Conservation (phyloP, 1,140 invertebrate species). For the Vanessa tameamea region DNA sequence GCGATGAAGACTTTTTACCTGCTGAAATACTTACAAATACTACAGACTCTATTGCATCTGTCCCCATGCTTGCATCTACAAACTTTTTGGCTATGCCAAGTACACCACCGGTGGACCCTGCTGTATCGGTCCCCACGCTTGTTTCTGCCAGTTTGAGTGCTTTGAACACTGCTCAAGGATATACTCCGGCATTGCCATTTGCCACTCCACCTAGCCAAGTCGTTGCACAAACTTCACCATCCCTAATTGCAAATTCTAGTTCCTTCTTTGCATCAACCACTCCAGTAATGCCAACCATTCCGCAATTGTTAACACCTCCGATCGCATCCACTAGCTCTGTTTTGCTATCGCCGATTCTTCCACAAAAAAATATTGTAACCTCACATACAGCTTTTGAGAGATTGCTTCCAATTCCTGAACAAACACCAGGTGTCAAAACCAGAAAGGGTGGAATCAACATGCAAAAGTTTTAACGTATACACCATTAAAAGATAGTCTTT, state of each 20-base stretch:
- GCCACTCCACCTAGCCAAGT: too few relatives aligned
- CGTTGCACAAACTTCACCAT: too few relatives aligned
- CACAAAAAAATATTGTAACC: too few relatives aligned
- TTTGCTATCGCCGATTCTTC: too few relatives aligned
- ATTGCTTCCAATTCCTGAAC: constrained; percentile 19
- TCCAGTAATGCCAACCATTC: constrained; percentile 25
- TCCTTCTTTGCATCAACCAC: background rate
- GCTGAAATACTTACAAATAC: constrained; percentile 28
- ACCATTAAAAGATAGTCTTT: constrained; percentile 40
- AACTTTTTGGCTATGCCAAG: background rate
- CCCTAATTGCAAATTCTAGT: background rate
- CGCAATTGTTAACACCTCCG: constrained; percentile 18
- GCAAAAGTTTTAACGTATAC: constrained; percentile 44
- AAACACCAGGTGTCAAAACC: constrained; percentile 24
- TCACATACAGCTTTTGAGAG: too few relatives aligned
- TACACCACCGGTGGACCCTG: too few relatives aligned
- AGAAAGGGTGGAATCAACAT: constrained; percentile 36
- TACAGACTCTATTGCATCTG: background rate
- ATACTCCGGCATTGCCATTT: too few relatives aligned
- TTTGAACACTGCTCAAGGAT: too few relatives aligned
- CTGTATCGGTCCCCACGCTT: too few relatives aligned
- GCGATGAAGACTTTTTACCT: constrained; percentile 35
- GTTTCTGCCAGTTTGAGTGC: too few relatives aligned
- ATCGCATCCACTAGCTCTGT: background rate
- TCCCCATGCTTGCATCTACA: background rate